Evolutionary conservation across 2,113 vertebrate genomes (phyloP), one percentile per base, ranked within the genome.

Genomic region (Anarrhichthys ocellatus): DNA sequence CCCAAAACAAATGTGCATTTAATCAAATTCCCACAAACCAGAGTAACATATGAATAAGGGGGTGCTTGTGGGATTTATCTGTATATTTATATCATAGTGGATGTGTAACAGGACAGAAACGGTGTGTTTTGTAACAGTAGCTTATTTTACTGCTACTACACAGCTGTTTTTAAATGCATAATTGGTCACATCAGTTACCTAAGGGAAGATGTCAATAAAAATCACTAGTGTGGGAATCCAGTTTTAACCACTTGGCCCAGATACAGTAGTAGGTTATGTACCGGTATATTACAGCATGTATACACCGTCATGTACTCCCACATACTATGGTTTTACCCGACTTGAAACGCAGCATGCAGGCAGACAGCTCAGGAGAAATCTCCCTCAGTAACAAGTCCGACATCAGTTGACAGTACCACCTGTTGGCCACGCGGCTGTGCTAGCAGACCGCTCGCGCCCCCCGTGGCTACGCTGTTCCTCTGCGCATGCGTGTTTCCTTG

Each of bases 341-440:
- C 22, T 15, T 1, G 10, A 44, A n/a, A 10, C 34, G 4, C 0
- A 38, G 36, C 56, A 66, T n/a, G 38, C 27, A 27, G 8, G 18
- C 61, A 36, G 22, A 5, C 42, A 14, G 50, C 32, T 61, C 3
- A 8, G 56, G 4, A 9, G 5, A 18, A 36, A 69, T 15, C 38
- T 74, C 22, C 7, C 22, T 2, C n/a, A 76, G 86, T 90, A 91
- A 92, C 88, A 90, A 85, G 91, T 91, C 73, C 0, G 2, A 68
- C 83, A 87, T 84, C 83, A 38, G 87, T 62, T 90, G 90, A 76
- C 81, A 64, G 52, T 79, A 50, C 27, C 88, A 84, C 86, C 83
- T 86, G 88, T 91, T 87, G 87, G 76, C 93, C 93, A 89, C 93
- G 76, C 61, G 91, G 92, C 38, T 46, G 93, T 27, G 92, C 93